Evolutionary conservation across 2,888 invertebrate species (phyloP).

Genomic region (Gasteruption jaculator): DNA sequence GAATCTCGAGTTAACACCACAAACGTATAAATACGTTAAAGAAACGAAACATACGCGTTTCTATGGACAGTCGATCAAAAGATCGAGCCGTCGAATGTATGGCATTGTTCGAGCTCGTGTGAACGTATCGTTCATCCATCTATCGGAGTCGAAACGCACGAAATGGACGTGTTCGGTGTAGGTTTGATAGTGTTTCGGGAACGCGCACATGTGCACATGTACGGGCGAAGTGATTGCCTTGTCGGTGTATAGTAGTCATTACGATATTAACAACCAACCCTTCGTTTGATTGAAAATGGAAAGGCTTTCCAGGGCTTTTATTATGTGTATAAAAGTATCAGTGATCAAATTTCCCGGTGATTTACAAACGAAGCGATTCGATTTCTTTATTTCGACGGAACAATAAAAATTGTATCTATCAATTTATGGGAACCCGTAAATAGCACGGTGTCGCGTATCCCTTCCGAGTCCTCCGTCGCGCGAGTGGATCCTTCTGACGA

Average conservation of each 20-base stretch:
- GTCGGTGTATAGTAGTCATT: conserved; percentile 21
- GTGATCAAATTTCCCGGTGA: no score
- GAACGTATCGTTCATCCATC: conserved; percentile 17
- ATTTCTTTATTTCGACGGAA: no score
- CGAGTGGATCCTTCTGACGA: no score
- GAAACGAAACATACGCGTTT: conserved; percentile 26
- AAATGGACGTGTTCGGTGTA: conserved; percentile 9
- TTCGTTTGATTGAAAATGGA: no score
- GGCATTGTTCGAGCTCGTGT: conserved; percentile 22
- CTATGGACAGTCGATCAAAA: conserved; percentile 36
- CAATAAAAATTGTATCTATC: no score
- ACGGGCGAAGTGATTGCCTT: conserved; percentile 18
- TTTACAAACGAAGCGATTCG: no score
- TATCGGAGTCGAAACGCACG: conserved; percentile 9
- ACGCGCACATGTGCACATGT: conserved; percentile 7
- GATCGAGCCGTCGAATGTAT: conserved; percentile 26
- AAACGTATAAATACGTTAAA: conserved; percentile 22
- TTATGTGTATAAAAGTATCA: no score
- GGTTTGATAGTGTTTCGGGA: conserved; percentile 17
- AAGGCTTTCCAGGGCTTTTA: no score
- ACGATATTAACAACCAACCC: conserved; percentile 28
- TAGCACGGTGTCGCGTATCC: no score
- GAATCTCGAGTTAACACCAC: no score
- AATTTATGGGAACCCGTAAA: no score
- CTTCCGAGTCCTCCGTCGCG: no score